Conservation (phyloP, 2,797 vertebrate species). For the Silurus aristotelis region DNA sequence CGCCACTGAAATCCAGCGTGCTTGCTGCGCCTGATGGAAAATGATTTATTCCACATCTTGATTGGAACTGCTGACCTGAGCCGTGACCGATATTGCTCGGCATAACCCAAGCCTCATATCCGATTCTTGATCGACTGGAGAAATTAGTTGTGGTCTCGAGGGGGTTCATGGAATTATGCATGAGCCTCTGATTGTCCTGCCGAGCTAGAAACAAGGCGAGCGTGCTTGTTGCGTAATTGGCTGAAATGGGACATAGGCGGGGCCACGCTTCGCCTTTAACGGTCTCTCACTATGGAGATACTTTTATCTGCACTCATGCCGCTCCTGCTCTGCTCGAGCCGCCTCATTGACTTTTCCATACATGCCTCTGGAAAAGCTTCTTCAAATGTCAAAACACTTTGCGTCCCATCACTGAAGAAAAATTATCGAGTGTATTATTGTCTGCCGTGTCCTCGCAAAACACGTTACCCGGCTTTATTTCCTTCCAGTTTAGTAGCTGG, state of each 20-base stretch:
- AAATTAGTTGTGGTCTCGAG: slow-evolving; percentile 1
- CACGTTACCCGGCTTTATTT: neutral
- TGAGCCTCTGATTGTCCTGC: slow-evolving; percentile 36
- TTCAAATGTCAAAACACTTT: slow-evolving; percentile 24
- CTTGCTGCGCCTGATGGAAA: neutral
- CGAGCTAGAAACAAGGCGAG: slow-evolving; percentile 25
- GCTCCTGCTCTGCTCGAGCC: neutral
- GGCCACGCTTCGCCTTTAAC: neutral
- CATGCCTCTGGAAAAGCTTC: slow-evolving; percentile 15
- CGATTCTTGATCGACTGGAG: neutral
- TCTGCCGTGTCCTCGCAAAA: neutral
- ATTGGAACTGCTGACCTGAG: slow-evolving; percentile 7
- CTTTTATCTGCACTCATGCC: slow-evolving; percentile 2
- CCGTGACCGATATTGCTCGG: neutral
- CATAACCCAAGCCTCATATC: slow-evolving; percentile 18
- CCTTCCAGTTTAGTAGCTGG: slow-evolving; percentile 7
- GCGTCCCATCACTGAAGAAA: neutral
- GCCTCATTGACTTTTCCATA: slow-evolving; percentile 8
- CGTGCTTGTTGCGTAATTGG: slow-evolving; percentile 45
- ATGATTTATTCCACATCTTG: neutral
- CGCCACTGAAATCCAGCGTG: neutral
- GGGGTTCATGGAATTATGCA: slow-evolving; percentile 39
- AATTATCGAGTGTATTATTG: neutral
- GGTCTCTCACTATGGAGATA: slow-evolving; percentile 13
- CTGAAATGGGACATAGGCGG: slow-evolving; percentile 26